Evolutionary conservation across 1,140 invertebrate species (phyloP).

Genomic region (Brachystomella parvula): DNA sequence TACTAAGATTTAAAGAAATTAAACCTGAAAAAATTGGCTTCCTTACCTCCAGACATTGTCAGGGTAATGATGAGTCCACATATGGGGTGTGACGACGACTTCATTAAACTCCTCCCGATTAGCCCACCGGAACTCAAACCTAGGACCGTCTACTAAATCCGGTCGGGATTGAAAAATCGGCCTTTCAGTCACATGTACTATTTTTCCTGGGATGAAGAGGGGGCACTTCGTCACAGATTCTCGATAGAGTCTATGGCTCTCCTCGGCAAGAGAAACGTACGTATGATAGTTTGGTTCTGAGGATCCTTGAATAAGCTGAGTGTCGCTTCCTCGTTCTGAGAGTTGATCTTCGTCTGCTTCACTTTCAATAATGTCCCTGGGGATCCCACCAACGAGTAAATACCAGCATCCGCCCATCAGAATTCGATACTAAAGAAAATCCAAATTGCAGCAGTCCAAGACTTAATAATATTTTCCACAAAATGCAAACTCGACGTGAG

Average conservation of each 20-base stretch:
- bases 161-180: slow-evolving; percentile 49
- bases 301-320: slow-evolving; percentile 18
- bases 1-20: neutral
- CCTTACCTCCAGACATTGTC: slow-evolving; percentile 33
- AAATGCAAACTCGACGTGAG: too few relatives aligned
- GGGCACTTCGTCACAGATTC: slow-evolving; percentile 32
- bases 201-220: slow-evolving; percentile 35
- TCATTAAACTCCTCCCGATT: slow-evolving; percentile 42
- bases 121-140: slow-evolving; percentile 43
- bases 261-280: slow-evolving; percentile 38
- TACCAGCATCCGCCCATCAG: slow-evolving; percentile 37
- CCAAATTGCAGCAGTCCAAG: too few relatives aligned
- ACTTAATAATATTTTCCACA: too few relatives aligned
- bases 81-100: slow-evolving; percentile 44
- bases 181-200: slow-evolving; percentile 32
- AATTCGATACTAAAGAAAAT: slow-evolving; percentile 33
- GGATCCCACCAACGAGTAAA: slow-evolving; percentile 31
- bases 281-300: slow-evolving; percentile 35
- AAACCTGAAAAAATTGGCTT: neutral
- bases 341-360: neutral
- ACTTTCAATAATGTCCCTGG: slow-evolving; percentile 15
- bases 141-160: slow-evolving; percentile 28
- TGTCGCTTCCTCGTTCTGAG: slow-evolving; percentile 21
- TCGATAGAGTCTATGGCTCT: slow-evolving; percentile 30
- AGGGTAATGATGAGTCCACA: slow-evolving; percentile 46